These are phyloP conservation scores for Diadegma fenestrale DNA, from an alignment of 2,888 invertebrate genomes.

Conservation along the genomic window DNA sequence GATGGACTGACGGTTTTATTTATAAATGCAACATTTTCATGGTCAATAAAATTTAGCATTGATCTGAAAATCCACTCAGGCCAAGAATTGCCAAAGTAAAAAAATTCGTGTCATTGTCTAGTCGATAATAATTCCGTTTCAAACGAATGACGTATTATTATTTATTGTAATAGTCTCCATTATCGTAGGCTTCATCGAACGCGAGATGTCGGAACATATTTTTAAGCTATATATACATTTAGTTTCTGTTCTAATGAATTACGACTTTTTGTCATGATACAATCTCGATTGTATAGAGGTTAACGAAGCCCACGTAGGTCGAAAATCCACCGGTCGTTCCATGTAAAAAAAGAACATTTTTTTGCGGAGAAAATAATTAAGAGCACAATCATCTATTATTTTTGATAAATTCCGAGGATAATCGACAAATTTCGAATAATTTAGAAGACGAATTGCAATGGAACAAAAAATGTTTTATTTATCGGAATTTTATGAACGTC, in stretches of 20 bases:
- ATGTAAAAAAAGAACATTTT: neutral
- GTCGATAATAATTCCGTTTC: conserved; percentile 2
- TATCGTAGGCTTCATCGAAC: conserved; percentile 5
- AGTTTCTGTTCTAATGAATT: conserved; percentile 23
- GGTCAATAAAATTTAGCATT: neutral
- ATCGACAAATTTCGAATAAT: neutral
- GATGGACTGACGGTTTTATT: neutral
- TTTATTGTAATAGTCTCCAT: neutral
- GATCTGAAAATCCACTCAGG: neutral
- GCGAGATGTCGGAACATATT: conserved; percentile 16
- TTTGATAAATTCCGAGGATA: neutral
- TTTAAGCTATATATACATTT: conserved; percentile 6
- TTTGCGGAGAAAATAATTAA: neutral
- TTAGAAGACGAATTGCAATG: neutral
- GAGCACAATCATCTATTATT: neutral
- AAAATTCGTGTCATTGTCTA: neutral
- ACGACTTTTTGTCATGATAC: conserved; percentile 8
- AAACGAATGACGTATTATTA: neutral
- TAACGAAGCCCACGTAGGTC: neutral
- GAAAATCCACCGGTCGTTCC: neutral
- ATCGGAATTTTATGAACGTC: too few relatives aligned
- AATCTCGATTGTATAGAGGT: neutral
- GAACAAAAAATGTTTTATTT: too few relatives aligned
- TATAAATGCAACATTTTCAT: neutral
- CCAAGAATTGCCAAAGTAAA: neutral